Evolutionary conservation across 2,113 vertebrate genomes (phyloP), one percentile per base, ranked within the genome.

Genomic region (Hydropotes inermis): DNA sequence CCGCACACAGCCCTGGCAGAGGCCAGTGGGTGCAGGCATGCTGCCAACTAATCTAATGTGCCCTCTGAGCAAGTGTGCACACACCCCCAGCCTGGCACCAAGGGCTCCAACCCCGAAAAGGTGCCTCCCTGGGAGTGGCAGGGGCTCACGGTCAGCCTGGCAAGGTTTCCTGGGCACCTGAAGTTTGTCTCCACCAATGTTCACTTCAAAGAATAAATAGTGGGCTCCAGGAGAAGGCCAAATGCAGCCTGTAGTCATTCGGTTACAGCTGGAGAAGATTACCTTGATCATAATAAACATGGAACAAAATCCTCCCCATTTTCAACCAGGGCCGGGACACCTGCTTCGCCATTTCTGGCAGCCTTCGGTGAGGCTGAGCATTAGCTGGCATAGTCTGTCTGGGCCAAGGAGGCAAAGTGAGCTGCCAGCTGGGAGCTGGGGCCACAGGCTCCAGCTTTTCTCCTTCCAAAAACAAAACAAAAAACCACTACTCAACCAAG

Each of bases 251-350:
- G 17, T 3, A 47, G 28, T 74, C 76, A 50, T 60, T 87, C 45
- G 7, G 57, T 94, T 55, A 27, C 55, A 79, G 39, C 83, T 93
- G 95, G 50, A 93, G 97, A 82, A 15, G 8, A 86, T 57, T 78
- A 88, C 88, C 87, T 39, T 60, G 82, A 39, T 96, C 43, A 43
- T 52, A 91, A 89, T 52, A 91, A 94, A 86, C 58, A 91, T 0
- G 23, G 39, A 89, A 52, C 58, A 88, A 86, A 93, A 58, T 89
- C 52, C 36, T 50, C 23, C 76, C 54, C 45, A 1, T 86, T 84
- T 88, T 74, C 55, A 89, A 6, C 67, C 52, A 61, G 50, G 58
- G 25, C 54, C 1, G 16, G 55, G 61, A 60, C 67, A 85, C 93
- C 91, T 93, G 94, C 64, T 60, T 50, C 17, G 25, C 47, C n/a